Conservation (phyloP, 2,888 invertebrate genomes). For the Phortica okadai region DNA sequence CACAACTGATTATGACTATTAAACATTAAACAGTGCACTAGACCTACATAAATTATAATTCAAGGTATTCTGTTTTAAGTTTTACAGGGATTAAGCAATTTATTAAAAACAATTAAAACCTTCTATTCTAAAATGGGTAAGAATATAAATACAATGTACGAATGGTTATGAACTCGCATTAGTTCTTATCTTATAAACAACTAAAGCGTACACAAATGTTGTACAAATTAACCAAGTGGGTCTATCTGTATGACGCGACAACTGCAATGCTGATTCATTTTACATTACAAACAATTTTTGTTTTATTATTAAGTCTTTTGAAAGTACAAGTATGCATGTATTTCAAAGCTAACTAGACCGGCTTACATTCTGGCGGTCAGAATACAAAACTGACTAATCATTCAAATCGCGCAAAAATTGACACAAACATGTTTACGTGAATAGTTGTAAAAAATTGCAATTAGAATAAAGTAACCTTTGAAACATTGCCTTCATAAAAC, state of each 20-base stretch:
- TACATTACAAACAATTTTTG: background rate
- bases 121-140: too few species aligned
- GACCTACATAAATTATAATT: too few species aligned
- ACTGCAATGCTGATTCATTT: background rate
- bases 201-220: too few species aligned
- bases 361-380: background rate
- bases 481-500: background rate
- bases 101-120: too few species aligned
- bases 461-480: background rate
- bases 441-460: background rate
- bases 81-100: too few species aligned
- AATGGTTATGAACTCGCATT: too few species aligned
- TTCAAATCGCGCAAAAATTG: background rate
- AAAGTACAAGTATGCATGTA: background rate
- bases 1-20: too few species aligned
- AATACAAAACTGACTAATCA: background rate
- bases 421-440: background rate
- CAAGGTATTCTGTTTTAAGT: too few species aligned
- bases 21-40: too few species aligned
- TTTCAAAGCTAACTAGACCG: background rate
- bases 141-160: too few species aligned
- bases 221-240: too few species aligned
- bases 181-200: too few species aligned
- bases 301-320: background rate
- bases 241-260: background rate